Percentiles rank a stretch among this genome's conserved stretches.
Conservation (phyloP, 2,797 vertebrate species). For the Lithobates sylvaticus region DNA sequence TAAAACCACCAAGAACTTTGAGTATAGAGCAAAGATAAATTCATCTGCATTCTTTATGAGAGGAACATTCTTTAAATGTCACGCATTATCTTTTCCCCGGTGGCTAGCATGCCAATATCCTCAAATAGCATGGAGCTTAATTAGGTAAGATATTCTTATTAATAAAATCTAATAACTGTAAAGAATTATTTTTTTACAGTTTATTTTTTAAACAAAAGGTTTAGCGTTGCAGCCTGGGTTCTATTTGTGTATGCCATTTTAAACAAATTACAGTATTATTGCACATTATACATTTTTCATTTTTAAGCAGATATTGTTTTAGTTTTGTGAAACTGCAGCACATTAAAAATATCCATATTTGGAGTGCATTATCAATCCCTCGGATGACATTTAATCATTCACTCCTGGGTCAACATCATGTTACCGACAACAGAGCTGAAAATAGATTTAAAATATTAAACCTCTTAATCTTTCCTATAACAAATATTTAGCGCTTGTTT, state of each 20-base stretch:
- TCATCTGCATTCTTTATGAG: slow-evolving; percentile 46
- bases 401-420: slow-evolving; percentile 4
- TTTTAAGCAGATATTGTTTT: neutral
- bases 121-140: slow-evolving; percentile 16
- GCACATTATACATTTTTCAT: neutral
- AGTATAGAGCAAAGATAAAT: slow-evolving; percentile 26
- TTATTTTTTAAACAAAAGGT: neutral
- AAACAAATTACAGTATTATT: neutral
- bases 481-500: neutral
- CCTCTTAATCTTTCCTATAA: neutral
- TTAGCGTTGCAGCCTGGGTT: neutral
- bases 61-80: slow-evolving; percentile 53
- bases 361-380: slow-evolving; percentile 13
- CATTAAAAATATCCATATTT: slow-evolving; percentile 32
- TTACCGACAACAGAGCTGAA: neutral
- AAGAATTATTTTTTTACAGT: slow-evolving; percentile 1
- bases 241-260: neutral
- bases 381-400: neutral
- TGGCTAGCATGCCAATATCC: slow-evolving; percentile 29
- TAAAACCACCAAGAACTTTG: slow-evolving; percentile 22
- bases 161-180: slow-evolving; percentile 42
- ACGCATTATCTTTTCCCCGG: slow-evolving; percentile 37
- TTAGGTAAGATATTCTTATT: slow-evolving; percentile 37
- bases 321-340: neutral
- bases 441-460: slow-evolving; percentile 3